Conservation (phyloP, 2,113 vertebrate species). For the Cebus imitator region DNA sequence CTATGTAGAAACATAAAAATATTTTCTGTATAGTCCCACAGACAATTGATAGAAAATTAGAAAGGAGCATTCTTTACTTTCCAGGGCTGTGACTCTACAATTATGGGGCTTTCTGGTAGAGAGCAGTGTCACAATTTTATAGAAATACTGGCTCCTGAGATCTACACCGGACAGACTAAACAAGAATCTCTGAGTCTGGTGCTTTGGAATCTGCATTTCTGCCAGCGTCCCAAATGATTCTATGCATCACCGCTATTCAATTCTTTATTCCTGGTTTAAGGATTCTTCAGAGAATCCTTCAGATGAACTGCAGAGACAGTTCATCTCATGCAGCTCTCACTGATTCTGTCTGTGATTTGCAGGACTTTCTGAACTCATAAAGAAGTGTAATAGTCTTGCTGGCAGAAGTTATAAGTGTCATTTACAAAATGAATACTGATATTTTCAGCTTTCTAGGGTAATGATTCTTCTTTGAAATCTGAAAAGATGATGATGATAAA, state of each 20-base stretch:
- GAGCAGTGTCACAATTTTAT: not conserved
- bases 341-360: not conserved
- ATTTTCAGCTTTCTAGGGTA: slow-evolving; percentile 19
- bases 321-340: not conserved
- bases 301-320: not conserved
- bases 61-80: not conserved
- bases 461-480: slow-evolving; percentile 4
- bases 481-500: not conserved
- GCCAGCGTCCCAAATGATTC: not conserved
- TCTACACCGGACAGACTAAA: not conserved
- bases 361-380: not conserved
- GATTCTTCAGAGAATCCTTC: not conserved
- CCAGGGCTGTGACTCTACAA: not conserved
- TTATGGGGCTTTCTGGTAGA: not conserved
- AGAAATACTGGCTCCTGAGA: not conserved
- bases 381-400: not conserved
- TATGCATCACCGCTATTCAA: too few species aligned
- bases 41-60: not conserved
- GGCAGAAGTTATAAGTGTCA: not conserved
- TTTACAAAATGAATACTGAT: slow-evolving; percentile 45
- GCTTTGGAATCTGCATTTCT: not conserved
- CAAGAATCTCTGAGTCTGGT: not conserved
- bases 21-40: not conserved
- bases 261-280: not conserved
- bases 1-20: not conserved